Base-by-base conservation (phyloP, 2,113 vertebrate species). In the Callochromis pleurospilus region DNA sequence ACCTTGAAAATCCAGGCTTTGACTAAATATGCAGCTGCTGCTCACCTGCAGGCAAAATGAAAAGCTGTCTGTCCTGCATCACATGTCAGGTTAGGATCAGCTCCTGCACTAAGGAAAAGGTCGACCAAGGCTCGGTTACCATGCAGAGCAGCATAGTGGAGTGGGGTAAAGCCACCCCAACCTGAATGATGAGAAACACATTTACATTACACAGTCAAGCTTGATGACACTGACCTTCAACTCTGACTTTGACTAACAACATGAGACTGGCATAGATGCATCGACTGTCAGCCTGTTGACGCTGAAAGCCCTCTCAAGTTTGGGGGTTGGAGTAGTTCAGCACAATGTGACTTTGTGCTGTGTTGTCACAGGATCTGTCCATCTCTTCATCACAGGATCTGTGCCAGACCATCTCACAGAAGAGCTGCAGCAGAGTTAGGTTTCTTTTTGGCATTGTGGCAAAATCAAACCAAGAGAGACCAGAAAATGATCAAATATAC, bases 21-120 rank as follows among this genome's bases (percentile, higher is more conserved):
- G 21, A 17, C 42, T 80, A 55, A 55, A 82, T 38, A 65, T 60
- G 5, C 14, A 83, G 14, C 17, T 24, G 15, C 15, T 83, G 75
- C 88, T 94, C 80, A 96, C 97, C 97, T 95, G 95, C 97, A 97
- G 80, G 95, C 95, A 82, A 97, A 97, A 87, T 97, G 97, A 92
- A 97, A 97, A 70, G 96, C 89, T 12, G 97, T 96, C 90, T 96
- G 96, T 70, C 96, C 97, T 4, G 95, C 92, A 84, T 97, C 95
- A 84, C 95, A 96, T 6, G 94, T 90, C 47, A 95, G 7, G 86
- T 97, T 97, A 24, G 96, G 93, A 87, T 97, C 95, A n/a, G 96
- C 96, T 49, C 95, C 96, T 26, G 91, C 91, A 60, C 89, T 93
- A 4, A 97, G 95, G 62, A 97, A 95, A 45, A 96, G 91, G 47